phyloP scores from a whole-genome alignment of 2,888 invertebrate species.

The Acleris holmiana region DNA sequence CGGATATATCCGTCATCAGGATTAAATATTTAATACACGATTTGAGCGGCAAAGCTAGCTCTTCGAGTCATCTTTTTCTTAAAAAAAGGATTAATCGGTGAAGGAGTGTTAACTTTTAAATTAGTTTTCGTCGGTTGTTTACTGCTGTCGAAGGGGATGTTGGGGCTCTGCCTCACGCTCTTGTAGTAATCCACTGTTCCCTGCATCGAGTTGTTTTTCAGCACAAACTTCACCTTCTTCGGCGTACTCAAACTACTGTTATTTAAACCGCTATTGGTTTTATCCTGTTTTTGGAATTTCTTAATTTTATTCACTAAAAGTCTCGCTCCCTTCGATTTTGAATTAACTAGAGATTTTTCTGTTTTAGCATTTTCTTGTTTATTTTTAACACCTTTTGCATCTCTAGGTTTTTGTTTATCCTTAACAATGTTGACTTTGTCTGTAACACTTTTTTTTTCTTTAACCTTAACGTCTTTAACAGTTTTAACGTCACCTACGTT shows the following conservation, averaged over 20 bases:
- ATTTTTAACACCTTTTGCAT: neutral
- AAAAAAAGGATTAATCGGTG: slow-evolving; percentile 92
- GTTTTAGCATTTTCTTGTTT: neutral
- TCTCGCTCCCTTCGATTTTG: slow-evolving; percentile 40
- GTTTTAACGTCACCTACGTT: too few relatives aligned
- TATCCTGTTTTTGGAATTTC: slow-evolving; percentile 57
- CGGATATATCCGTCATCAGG: too few relatives aligned
- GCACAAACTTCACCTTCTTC: slow-evolving; percentile 90
- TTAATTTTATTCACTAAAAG: slow-evolving; percentile 61
- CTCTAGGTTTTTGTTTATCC: neutral
- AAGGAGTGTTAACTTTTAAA: slow-evolving; percentile 88
- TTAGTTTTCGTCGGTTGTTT: slow-evolving; percentile 88
- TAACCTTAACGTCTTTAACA: too few relatives aligned
- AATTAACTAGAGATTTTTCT: neutral
- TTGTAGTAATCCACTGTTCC: slow-evolving; percentile 89
- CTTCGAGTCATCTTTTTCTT: slow-evolving; percentile 74
- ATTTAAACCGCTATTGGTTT: slow-evolving; percentile 41
- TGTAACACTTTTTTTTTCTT: slow-evolving; percentile 6
- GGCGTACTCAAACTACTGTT: slow-evolving; percentile 51
- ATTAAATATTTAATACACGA: slow-evolving; percentile 13
- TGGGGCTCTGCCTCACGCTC: slow-evolving; percentile 88
- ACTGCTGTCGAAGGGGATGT: slow-evolving; percentile 89
- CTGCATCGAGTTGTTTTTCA: slow-evolving; percentile 89
- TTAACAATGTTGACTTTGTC: slow-evolving; percentile 29
- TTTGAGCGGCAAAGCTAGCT: slow-evolving; percentile 15